Conservation (phyloP, 2,113 vertebrate genomes). For the Erinaceus europaeus region DNA sequence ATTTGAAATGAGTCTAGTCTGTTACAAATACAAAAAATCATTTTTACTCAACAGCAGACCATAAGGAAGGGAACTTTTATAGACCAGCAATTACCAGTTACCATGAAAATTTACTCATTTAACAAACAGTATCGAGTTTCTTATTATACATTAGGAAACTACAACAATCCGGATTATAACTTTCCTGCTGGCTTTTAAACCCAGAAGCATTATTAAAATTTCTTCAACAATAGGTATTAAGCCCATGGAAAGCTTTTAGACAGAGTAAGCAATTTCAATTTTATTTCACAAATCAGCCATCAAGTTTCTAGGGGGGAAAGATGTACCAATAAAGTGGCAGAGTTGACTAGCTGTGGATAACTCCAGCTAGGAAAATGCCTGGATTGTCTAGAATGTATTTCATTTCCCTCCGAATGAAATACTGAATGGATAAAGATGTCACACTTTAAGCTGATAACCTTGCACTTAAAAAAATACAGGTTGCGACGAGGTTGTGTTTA, state of each 20-base stretch:
- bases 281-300: conserved; percentile 31
- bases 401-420: not conserved
- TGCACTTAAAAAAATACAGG: not conserved
- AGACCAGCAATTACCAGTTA: conserved; percentile 28
- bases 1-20: conserved; percentile 15
- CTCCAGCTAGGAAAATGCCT: not conserved
- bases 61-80: conserved; percentile 37
- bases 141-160: not conserved
- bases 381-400: fast-evolving
- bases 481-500: not conserved
- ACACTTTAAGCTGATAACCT: not conserved
- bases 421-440: not conserved
- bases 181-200: conserved; percentile 44
- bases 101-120: conserved; percentile 42
- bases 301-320: not conserved
- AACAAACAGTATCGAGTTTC: conserved; percentile 31
- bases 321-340: fast-evolving
- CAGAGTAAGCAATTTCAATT: conserved; percentile 2
- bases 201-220: conserved; percentile 35
- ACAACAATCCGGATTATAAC: not conserved
- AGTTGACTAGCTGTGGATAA: fast-evolving
- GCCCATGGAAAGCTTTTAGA: conserved; percentile 23
- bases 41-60: conserved; percentile 31
- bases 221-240: conserved; percentile 22
- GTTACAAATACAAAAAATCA: conserved; percentile 35